phyloP scores from a whole-genome alignment of 2,888 invertebrate genomes.

The Hemistola chrysoprasaria region DNA sequence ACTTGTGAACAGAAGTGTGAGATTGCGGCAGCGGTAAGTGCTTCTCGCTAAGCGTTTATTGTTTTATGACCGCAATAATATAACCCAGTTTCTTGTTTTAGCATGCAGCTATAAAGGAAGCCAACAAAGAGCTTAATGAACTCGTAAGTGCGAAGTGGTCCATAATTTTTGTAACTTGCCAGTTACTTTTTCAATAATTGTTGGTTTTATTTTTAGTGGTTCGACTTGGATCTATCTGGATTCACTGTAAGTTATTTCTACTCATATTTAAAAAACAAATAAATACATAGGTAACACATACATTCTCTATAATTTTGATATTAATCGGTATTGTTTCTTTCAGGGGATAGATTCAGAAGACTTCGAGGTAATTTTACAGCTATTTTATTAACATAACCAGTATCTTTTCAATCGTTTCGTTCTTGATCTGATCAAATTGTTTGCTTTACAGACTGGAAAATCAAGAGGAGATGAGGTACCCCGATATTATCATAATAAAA shows the following conservation, averaged over 20 bases:
- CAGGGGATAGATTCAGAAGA: constrained; percentile 69
- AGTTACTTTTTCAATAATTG: not conserved
- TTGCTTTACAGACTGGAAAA: constrained; percentile 55
- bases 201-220: constrained; percentile 51
- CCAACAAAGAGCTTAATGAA: constrained; percentile 68
- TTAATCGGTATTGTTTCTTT: constrained; percentile 32
- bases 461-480: constrained; percentile 58
- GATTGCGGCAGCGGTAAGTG: constrained; percentile 66
- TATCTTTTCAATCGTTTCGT: too few relatives aligned
- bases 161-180: not conserved
- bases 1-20: constrained; percentile 68
- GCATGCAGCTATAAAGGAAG: constrained; percentile 70
- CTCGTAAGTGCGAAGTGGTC: constrained; percentile 45
- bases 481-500: too few relatives aligned
- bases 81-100: constrained; percentile 39
- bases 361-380: constrained; percentile 51
- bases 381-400: too few relatives aligned
- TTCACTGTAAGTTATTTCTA: constrained; percentile 58
- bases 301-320: too few relatives aligned
- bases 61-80: constrained; percentile 1
- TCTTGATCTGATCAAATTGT: constrained; percentile 8
- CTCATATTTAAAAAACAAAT: not conserved
- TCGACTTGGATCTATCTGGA: constrained; percentile 66
- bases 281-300: too few relatives aligned
- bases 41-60: not conserved